Evolutionary conservation across 1,140 invertebrate species (phyloP), one percentile per base, ranked within the genome.

Genomic region (Nautilus pompilius): DNA sequence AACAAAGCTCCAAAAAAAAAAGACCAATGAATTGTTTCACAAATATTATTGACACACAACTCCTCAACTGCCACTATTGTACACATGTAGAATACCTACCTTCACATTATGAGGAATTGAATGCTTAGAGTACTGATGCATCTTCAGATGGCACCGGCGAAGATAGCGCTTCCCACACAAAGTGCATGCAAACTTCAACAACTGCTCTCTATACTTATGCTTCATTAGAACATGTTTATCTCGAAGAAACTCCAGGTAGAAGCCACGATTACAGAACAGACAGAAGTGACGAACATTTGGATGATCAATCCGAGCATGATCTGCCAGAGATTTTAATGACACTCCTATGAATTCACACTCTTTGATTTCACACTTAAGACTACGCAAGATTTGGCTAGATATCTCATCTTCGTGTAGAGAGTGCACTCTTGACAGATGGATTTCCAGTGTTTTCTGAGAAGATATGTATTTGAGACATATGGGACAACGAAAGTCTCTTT

Each of bases 171-270:
- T 53, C 3, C 49, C 49, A 53, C 49, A 53, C 3, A 28, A 28
- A 28, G 26, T 53, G 29, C 49, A 53, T 15, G 49, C 49, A 53
- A 53, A 53, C 49, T 53, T 53, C 49, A 53, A 24, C 6, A 53
- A 28, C 26, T 53, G 49, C 24, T 53, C 49, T 8, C 49, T 22
- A 17, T 53, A 53, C 20, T 53, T 53, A 24, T 53, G 49, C 49
- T 53, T 53, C 49, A 53, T 53, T 17, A 53, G 49, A 6, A 53
- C 49, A 53, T 53, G 49, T 28, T 53, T 53, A 28, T 53, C 49
- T 53, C 49, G 49, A 22, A 53, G 49, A 53, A 53, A 53, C 17
- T 53, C 49, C 22, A 53, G 26, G 6, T 53, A 53, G 49, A 53
- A 53, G 17, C 49, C 49, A 17, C 49, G 49, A 53, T 53, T 53